Percentiles rank a stretch among this genome's conserved stretches.
phyloP scores from a whole-genome alignment of 2,888 invertebrate genomes.

The Patella caerulea region DNA sequence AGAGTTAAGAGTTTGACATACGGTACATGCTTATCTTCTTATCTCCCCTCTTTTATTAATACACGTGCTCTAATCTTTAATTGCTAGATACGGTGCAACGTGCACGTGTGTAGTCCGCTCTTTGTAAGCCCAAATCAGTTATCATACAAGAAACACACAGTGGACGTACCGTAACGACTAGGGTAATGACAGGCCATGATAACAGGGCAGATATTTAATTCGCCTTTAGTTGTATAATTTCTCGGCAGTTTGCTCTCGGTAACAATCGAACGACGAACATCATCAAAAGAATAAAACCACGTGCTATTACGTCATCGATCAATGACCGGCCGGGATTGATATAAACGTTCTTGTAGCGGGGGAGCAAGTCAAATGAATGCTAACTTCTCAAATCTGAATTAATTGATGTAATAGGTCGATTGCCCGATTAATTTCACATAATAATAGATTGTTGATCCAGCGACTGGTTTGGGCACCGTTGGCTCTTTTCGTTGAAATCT shows the following conservation, averaged over 20 bases:
- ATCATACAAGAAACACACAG: too few species aligned
- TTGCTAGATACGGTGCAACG: neutral
- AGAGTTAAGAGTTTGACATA: neutral
- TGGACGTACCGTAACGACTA: too few species aligned
- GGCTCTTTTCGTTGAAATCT: neutral
- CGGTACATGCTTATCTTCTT: neutral
- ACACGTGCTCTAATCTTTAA: neutral
- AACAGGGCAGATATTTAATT: too few species aligned
- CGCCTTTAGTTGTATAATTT: too few species aligned
- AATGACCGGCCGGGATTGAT: slow-evolving; percentile 1
- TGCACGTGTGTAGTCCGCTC: neutral
- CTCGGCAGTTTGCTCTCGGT: too few species aligned
- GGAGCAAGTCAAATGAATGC: slow-evolving; percentile 16
- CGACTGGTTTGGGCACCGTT: slow-evolving; percentile 2
- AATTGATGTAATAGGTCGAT: slow-evolving; percentile 27
- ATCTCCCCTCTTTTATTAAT: neutral
- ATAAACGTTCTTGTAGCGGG: neutral
- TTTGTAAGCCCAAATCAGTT: neutral
- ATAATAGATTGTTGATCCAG: slow-evolving; percentile 17
- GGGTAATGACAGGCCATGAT: too few species aligned
- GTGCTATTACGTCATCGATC: slow-evolving; percentile 20
- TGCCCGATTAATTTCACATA: slow-evolving; percentile 27
- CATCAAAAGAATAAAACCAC: slow-evolving; percentile 3
- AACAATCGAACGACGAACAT: too few species aligned
- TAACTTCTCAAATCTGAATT: slow-evolving; percentile 25